Conservation (phyloP, 92 coral and sea anemone genomes). For the Plumapathes pennacea region DNA sequence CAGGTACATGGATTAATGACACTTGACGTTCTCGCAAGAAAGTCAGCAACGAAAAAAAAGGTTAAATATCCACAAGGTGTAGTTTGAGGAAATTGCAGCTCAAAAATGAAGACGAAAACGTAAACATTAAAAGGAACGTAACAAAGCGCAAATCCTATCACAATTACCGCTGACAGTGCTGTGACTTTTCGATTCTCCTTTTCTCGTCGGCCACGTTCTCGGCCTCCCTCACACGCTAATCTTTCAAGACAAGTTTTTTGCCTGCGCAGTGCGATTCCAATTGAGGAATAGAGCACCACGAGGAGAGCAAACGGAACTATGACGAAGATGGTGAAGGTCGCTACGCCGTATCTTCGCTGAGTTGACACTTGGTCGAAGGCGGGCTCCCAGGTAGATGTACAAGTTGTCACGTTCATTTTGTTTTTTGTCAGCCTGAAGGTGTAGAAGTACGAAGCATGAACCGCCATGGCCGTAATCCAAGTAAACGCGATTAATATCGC, state of each 20-base stretch:
- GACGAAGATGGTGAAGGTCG: constrained; percentile 13
- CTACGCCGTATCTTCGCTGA: constrained; percentile 1
- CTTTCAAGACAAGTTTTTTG: too few relatives aligned
- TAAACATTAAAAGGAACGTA: constrained; percentile 33
- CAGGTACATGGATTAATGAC: constrained; percentile 55
- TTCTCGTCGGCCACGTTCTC: constrained; percentile 11
- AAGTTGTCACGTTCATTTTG: too few relatives aligned
- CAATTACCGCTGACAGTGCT: constrained; percentile 43
- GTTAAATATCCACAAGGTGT: background rate
- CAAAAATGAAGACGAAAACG: too few relatives aligned
- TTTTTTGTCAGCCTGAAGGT: background rate
- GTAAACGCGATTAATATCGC: constrained; percentile 5
- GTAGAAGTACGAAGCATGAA: constrained; percentile 19
- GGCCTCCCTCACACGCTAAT: constrained; percentile 21
- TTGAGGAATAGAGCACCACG: constrained; percentile 13
- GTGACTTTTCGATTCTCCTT: constrained; percentile 34
- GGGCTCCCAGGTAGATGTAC: too few relatives aligned
- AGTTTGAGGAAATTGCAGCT: too few relatives aligned
- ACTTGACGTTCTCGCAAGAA: constrained; percentile 35
- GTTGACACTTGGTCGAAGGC: constrained; percentile 21
- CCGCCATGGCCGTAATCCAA: constrained; percentile 34
- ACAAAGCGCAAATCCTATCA: constrained; percentile 38
- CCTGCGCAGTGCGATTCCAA: constrained; percentile 5
- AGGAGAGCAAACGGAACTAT: constrained; percentile 13
- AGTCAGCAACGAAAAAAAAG: constrained; percentile 7